Percentiles rank a stretch among this genome's conserved stretches.
Evolutionary conservation across 2,888 invertebrate species (phyloP).

Genomic region (Megaustenia siamemsis): DNA sequence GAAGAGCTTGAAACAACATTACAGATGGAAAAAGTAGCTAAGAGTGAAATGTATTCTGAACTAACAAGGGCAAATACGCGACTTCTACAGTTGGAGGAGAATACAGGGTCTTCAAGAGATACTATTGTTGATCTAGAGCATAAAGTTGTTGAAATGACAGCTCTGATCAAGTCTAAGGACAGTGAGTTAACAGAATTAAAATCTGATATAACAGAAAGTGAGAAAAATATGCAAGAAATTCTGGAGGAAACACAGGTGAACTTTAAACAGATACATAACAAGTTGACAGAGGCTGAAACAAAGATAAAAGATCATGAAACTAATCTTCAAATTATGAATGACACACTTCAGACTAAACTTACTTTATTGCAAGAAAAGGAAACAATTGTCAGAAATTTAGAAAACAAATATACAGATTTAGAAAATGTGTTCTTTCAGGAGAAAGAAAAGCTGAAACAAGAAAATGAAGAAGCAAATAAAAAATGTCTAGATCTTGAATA

Average conservation of each 20-base stretch:
- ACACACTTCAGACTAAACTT: constrained; percentile 9
- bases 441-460: constrained; percentile 37
- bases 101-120: constrained; percentile 60
- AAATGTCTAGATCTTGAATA: constrained; percentile 2
- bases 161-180: constrained; percentile 57
- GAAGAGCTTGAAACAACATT: constrained; percentile 60
- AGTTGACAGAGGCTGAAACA: constrained; percentile 39
- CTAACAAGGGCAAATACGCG: constrained; percentile 71
- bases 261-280: constrained; percentile 41
- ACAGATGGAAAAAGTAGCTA: constrained; percentile 61
- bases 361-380: background rate
- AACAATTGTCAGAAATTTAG: background rate
- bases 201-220: constrained; percentile 39
- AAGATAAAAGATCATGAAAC: constrained; percentile 35
- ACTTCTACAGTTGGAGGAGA: constrained; percentile 69
- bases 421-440: background rate
- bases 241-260: constrained; percentile 37
- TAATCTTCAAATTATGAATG: background rate
- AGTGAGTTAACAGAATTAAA: constrained; percentile 46
- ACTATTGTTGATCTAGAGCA: constrained; percentile 68
- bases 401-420: constrained; percentile 9
- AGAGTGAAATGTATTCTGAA: constrained; percentile 67
- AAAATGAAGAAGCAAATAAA: constrained; percentile 37
- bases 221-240: constrained; percentile 37
- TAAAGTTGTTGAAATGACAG: constrained; percentile 57